Conservation (phyloP, 2,113 vertebrate species). For the Pseudorectes ferrugineus region DNA sequence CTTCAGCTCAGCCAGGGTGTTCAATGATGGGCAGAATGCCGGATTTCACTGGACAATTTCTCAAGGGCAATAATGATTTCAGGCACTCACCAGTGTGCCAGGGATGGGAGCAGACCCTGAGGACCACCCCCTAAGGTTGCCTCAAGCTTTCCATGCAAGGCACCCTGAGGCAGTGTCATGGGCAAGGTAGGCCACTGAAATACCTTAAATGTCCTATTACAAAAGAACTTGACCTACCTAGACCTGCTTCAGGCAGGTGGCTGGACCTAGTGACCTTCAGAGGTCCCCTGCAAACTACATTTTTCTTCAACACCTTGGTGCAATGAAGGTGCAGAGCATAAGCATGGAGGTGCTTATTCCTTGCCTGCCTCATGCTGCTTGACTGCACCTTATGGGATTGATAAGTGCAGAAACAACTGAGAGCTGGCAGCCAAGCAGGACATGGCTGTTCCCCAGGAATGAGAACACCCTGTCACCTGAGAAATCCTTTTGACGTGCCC, state of each 20-base stretch:
- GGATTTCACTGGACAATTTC: neutral
- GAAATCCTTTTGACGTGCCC: neutral
- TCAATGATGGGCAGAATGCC: neutral
- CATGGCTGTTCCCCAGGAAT: accelerated
- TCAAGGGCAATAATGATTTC: neutral
- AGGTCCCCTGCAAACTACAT: neutral
- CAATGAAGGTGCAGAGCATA: neutral
- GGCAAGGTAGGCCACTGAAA: neutral
- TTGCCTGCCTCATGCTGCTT: neutral
- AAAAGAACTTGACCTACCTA: neutral
- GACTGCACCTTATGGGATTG: neutral
- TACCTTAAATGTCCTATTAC: neutral
- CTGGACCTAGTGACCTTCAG: neutral
- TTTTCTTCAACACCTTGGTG: neutral
- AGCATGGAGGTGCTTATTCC: neutral
- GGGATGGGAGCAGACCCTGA: neutral
- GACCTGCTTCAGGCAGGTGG: neutral
- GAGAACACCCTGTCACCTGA: neutral
- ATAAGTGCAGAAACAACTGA: neutral
- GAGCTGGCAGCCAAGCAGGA: neutral
- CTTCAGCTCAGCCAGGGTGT: neutral
- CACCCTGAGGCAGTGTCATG: accelerated
- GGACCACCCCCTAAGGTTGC: neutral
- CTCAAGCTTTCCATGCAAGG: neutral
- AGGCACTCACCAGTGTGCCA: neutral